Percentiles rank a stretch among this genome's conserved stretches.
These are phyloP conservation scores for Drosophila ironensis DNA, from an alignment of 1,140 invertebrate genomes.

Conservation along the genomic window DNA sequence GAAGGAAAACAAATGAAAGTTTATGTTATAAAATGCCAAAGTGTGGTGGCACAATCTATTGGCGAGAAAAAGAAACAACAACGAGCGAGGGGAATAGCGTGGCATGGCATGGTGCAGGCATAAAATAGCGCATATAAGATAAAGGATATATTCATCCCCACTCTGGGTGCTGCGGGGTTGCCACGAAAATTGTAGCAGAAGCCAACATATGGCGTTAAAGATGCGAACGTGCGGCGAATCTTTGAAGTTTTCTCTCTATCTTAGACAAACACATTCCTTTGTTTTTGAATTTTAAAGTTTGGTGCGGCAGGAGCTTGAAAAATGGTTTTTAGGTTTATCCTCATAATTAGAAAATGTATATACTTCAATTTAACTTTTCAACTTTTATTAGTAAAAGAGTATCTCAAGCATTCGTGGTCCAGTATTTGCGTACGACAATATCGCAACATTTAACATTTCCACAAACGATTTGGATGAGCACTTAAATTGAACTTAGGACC, in stretches of 20 bases:
- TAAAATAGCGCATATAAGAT: conserved; percentile 78
- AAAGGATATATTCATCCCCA: conserved; percentile 55
- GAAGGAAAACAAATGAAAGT: conserved; percentile 76
- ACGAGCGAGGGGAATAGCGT: conserved; percentile 1
- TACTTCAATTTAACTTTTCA: not conserved
- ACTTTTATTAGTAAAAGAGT: not conserved
- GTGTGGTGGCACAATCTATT: conserved; percentile 75
- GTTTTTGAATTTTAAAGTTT: not conserved
- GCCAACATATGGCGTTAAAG: conserved; percentile 81
- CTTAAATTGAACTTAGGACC: not conserved
- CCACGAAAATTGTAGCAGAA: conserved; percentile 56
- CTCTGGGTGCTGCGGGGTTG: conserved; percentile 6
- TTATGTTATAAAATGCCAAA: conserved; percentile 80
- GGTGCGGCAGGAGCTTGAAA: too few species aligned
- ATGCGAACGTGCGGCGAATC: conserved; percentile 77
- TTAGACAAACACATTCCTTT: not conserved
- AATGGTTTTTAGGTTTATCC: too few species aligned
- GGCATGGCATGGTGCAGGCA: conserved; percentile 52
- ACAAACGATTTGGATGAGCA: not conserved
- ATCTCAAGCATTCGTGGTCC: too few species aligned
- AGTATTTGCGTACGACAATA: too few species aligned
- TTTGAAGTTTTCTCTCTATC: conserved; percentile 44
- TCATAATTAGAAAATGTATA: too few species aligned
- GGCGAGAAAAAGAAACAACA: conserved; percentile 44
- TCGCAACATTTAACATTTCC: not conserved